Percentiles rank a stretch among this genome's conserved stretches.
Evolutionary conservation across 2,888 invertebrate genomes (phyloP).

Genomic region (Ecdyonurus torrentis): DNA sequence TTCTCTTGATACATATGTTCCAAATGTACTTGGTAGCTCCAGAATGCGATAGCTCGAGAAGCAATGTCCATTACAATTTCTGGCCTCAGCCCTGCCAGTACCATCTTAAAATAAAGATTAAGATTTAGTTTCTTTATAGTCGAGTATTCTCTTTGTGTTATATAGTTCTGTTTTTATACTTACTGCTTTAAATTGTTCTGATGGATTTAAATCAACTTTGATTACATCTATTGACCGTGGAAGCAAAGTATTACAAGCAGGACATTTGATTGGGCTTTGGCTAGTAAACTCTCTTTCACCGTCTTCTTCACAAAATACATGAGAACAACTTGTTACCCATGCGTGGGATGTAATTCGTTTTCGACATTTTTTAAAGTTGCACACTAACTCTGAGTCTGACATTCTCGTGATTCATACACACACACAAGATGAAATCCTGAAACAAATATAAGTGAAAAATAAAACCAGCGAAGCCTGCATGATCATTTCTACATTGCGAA

Average conservation of each 20-base stretch:
- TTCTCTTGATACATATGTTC: constrained; percentile 17
- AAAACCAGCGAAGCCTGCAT: too few relatives aligned
- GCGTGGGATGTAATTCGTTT: constrained; percentile 21
- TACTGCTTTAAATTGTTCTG: constrained; percentile 26
- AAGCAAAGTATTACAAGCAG: constrained; percentile 19
- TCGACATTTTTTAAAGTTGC: constrained; percentile 26
- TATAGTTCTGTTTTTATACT: too few relatives aligned
- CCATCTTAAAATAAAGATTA: constrained; percentile 20
- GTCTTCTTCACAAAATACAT: constrained; percentile 19
- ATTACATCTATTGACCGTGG: constrained; percentile 24
- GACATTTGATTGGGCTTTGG: constrained; percentile 15
- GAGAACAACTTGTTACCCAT: constrained; percentile 23
- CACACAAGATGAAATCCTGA: too few relatives aligned
- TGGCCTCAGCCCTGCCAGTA: constrained; percentile 27
- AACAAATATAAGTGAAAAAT: too few relatives aligned
- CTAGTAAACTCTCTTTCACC: constrained; percentile 12
- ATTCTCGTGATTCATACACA: too few relatives aligned
- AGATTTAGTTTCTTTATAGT: neutral
- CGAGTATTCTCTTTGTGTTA: too few relatives aligned
- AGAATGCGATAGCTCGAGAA: constrained; percentile 26
- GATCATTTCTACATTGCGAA: too few relatives aligned
- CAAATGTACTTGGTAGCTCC: constrained; percentile 25
- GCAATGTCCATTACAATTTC: constrained; percentile 27
- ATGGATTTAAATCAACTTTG: constrained; percentile 25
- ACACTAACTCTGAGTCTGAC: constrained; percentile 22